Conservation (phyloP, 2,797 vertebrate species). For the Carapus acus region DNA sequence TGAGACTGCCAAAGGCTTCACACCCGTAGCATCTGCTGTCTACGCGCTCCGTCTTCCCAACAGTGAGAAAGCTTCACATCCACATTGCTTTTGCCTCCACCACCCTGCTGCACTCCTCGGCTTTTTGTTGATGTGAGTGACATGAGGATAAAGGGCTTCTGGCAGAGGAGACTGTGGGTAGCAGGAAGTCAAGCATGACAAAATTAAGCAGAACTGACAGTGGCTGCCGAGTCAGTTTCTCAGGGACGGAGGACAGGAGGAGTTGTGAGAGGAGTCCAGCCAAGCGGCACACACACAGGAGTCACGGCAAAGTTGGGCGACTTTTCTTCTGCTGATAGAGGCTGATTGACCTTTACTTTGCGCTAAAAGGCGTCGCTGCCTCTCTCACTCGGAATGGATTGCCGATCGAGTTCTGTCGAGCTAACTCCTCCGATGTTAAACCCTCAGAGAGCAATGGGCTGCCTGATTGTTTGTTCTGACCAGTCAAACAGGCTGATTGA, state of each 20-base stretch:
- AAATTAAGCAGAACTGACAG: constrained; percentile 73
- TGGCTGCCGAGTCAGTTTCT: constrained; percentile 74
- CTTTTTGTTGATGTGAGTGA: constrained; percentile 69
- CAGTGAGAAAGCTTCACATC: too few species aligned
- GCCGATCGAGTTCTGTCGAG: constrained; percentile 10
- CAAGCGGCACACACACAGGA: constrained; percentile 13
- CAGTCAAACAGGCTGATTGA: too few species aligned
- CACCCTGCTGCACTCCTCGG: constrained; percentile 43
- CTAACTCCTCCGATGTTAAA: constrained; percentile 10
- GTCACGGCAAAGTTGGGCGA: constrained; percentile 36
- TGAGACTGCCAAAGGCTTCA: too few species aligned
- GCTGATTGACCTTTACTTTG: constrained; percentile 43
- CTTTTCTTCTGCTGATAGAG: constrained; percentile 46
- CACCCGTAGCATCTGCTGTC: too few species aligned
- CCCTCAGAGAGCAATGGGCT: constrained; percentile 23
- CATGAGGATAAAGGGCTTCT: constrained; percentile 67
- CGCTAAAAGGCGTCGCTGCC: constrained; percentile 35
- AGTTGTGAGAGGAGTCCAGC: constrained; percentile 31
- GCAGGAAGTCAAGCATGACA: constrained; percentile 72
- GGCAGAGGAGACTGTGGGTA: constrained; percentile 67
- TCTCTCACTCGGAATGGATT: constrained; percentile 10
- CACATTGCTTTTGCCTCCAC: constrained; percentile 32
- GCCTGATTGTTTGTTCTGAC: constrained; percentile 4
- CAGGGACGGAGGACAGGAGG: constrained; percentile 29
- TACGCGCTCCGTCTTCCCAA: too few species aligned